Conservation (phyloP, 1,140 invertebrate species). For the Orussus abietinus region DNA sequence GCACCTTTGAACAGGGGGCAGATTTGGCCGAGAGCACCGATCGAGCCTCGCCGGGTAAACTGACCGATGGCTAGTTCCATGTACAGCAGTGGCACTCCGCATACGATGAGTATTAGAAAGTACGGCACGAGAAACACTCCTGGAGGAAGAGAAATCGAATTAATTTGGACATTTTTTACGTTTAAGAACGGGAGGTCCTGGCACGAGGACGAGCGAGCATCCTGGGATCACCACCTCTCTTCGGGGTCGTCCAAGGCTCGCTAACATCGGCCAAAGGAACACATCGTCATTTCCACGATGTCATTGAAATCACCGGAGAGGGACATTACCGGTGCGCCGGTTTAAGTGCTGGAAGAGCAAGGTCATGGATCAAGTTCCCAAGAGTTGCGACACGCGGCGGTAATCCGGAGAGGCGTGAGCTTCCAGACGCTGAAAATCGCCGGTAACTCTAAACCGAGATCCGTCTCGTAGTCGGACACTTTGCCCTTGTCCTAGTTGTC, state of each 20-base stretch:
- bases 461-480: too few species aligned
- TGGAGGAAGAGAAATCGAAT: constrained; percentile 51
- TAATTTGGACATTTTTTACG: constrained; percentile 14
- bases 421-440: constrained; percentile 28
- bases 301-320: constrained; percentile 35
- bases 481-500: too few species aligned
- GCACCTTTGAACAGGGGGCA: constrained; percentile 83
- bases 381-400: constrained; percentile 26
- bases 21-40: constrained; percentile 76
- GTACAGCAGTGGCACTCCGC: constrained; percentile 77
- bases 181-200: too few species aligned
- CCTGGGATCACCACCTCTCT: too few species aligned
- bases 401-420: constrained; percentile 20
- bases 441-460: constrained; percentile 24
- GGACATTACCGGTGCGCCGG: constrained; percentile 19
- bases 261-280: too few species aligned
- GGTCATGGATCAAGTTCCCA: constrained; percentile 35
- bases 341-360: constrained; percentile 21
- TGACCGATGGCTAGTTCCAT: constrained; percentile 81
- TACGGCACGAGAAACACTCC: constrained; percentile 82
- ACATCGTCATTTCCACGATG: constrained; percentile 32
- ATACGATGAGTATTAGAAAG: constrained; percentile 74
- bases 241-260: too few species aligned
- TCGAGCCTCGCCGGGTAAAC: constrained; percentile 76
- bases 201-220: too few species aligned